A percentile compares a stretch with the other conserved stretches of the same genome.
These are phyloP conservation scores for Scyliorhinus canicula DNA, from an alignment of 2,797 vertebrate species.

Conservation along the genomic window DNA sequence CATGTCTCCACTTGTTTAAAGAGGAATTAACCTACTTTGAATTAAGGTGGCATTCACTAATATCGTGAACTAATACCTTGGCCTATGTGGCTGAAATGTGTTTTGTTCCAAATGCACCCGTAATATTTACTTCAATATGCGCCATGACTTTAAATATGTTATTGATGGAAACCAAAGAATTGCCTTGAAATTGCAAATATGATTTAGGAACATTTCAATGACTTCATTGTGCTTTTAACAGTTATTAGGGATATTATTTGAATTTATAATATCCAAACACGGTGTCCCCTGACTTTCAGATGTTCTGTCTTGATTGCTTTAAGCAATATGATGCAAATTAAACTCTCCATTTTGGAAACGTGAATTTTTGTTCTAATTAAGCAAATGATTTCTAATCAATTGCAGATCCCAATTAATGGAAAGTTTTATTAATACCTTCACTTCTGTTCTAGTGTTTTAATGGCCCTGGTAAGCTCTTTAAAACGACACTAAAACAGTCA, in stretches of 20 bases:
- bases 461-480: constrained; percentile 38
- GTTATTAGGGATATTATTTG: constrained; percentile 1
- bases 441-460: constrained; percentile 37
- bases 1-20: background rate
- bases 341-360: constrained; percentile 27
- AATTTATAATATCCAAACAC: constrained; percentile 6
- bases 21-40: background rate
- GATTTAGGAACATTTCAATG: constrained; percentile 24
- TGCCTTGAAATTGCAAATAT: background rate
- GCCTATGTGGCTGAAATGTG: background rate
- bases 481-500: constrained; percentile 37
- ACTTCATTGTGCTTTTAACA: constrained; percentile 26
- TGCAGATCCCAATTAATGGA: constrained; percentile 38
- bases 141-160: background rate
- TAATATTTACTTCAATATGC: constrained; percentile 9
- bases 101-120: background rate
- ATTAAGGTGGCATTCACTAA: background rate
- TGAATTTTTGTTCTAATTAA: constrained; percentile 36
- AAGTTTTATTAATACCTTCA: constrained; percentile 39
- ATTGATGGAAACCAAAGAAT: background rate
- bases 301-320: background rate
- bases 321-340: constrained; percentile 32
- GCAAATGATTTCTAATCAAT: constrained; percentile 36
- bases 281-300: constrained; percentile 34
- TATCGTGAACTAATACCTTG: background rate